These are phyloP conservation scores for Schizotus pectinicornis DNA, from an alignment of 2,888 invertebrate species.

Conservation along the genomic window DNA sequence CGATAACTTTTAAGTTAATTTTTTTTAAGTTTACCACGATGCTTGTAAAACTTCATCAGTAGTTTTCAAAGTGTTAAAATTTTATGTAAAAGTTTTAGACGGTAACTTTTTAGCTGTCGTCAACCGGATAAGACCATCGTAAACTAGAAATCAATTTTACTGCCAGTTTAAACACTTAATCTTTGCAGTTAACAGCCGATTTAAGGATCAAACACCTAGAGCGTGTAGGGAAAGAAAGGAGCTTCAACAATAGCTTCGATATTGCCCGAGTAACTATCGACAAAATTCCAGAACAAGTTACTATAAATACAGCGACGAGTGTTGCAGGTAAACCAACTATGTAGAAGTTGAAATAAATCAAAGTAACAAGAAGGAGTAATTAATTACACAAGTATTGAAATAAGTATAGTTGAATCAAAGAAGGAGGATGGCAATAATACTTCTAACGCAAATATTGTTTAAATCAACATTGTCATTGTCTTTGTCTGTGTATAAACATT, in stretches of 20 bases:
- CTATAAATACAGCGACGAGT: conserved; percentile 63
- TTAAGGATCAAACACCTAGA: conserved; percentile 47
- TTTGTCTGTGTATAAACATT: neutral
- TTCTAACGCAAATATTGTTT: too few relatives aligned
- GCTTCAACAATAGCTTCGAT: conserved; percentile 65
- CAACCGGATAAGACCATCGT: neutral
- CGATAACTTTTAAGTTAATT: too few relatives aligned
- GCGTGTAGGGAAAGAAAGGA: conserved; percentile 61
- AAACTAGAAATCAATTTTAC: conserved; percentile 1
- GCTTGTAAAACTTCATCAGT: too few relatives aligned
- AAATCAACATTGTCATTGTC: neutral
- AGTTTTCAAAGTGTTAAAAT: too few relatives aligned
- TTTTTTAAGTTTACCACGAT: too few relatives aligned
- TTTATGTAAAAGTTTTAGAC: too few relatives aligned
- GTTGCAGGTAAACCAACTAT: conserved; percentile 63
- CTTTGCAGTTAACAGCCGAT: conserved; percentile 49
- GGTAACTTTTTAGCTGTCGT: too few relatives aligned
- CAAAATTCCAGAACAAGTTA: conserved; percentile 66
- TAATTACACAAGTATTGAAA: too few relatives aligned
- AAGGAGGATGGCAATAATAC: neutral
- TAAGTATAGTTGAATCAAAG: neutral
- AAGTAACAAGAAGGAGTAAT: too few relatives aligned
- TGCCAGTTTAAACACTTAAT: neutral
- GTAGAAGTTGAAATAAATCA: conserved; percentile 1
- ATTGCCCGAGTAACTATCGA: conserved; percentile 66